Base-by-base conservation (phyloP, 2,113 vertebrate genomes). In the Lontra canadensis region DNA sequence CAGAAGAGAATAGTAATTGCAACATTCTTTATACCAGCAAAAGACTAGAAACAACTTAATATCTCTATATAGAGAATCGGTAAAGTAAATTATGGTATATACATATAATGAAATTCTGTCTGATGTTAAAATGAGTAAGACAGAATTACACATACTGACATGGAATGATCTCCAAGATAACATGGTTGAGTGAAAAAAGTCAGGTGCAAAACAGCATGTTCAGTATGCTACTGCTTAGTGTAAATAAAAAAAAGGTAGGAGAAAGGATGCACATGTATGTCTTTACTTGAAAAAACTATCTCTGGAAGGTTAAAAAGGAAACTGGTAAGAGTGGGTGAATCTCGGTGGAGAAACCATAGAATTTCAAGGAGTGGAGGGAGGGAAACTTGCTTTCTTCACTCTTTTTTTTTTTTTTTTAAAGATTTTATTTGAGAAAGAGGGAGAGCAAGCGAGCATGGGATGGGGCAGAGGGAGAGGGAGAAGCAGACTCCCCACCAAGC, bases 231-330 rank as follows among this genome's bases (percentile, higher is more conserved):
- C 26, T 36, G 14, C 25, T 84, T 49, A 55, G 55, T 39, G 17
- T 88, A 88, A 90, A 80, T n/a, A 78, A 88, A 52, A 52, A 81
- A 63, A 52, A 14, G 1, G 15, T 11, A 14, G n/a, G 11, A 8
- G 15, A 65, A 79, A 9, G 59, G 17, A 57, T 93, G 63, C 42
- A 95, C 69, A 90, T 31, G 42, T 14, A 67, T 71, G 29, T 15
- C 95, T 94, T 85, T 69, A 81, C 36, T 87, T 42, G 74, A 96
- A 88, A 96, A 94, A 92, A 74, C 26, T 12, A 23, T 44, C n/a
- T 89, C 42, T 82, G 82, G 49, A 81, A 96, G 15, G 6, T 84
- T 95, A 65, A 12, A 59, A 61, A 91, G 88, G 69, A 88, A 82
- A 57, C 69, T 49, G 39, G 3, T 78, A 47, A 34, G 9, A 39